Evolutionary conservation across 2,113 vertebrate genomes (phyloP).

Genomic region (Anoura caudifer): DNA sequence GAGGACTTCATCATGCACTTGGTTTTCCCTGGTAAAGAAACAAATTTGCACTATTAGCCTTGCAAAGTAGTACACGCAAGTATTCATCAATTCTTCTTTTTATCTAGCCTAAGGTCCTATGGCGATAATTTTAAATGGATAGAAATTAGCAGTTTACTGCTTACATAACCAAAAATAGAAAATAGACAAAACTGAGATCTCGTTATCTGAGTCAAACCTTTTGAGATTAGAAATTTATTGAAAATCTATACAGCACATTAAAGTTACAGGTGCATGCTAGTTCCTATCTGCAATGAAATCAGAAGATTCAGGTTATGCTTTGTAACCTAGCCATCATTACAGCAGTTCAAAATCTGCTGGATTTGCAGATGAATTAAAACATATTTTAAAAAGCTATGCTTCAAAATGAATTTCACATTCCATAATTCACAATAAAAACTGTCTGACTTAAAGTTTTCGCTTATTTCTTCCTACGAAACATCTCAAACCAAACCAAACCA

Average conservation of each 20-base stretch:
- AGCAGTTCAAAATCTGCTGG: conserved; percentile 11
- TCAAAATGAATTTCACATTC: conserved; percentile 15
- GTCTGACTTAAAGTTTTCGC: not conserved
- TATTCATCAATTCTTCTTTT: not conserved
- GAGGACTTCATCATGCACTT: conserved; percentile 99
- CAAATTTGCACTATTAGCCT: not conserved
- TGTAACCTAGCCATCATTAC: not conserved
- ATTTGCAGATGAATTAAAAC: conserved; percentile 14
- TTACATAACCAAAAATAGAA: not conserved
- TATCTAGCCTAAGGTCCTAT: not conserved
- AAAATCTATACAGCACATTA: not conserved
- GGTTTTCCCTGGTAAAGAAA: conserved; percentile 90
- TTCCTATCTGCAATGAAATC: not conserved
- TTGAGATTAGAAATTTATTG: conserved; percentile 36
- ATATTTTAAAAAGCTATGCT: not conserved
- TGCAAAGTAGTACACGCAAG: not conserved
- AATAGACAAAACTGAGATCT: not conserved
- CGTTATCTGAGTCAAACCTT: not conserved
- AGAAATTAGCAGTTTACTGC: not conserved
- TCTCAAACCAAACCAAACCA: conserved; percentile 21
- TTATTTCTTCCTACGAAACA: conserved; percentile 23
- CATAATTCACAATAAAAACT: conserved; percentile 4
- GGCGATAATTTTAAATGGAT: not conserved
- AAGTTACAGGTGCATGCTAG: not conserved
- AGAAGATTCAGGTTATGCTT: not conserved